Conservation (phyloP, 2,888 invertebrate genomes). For the Orchesella flavescens region DNA sequence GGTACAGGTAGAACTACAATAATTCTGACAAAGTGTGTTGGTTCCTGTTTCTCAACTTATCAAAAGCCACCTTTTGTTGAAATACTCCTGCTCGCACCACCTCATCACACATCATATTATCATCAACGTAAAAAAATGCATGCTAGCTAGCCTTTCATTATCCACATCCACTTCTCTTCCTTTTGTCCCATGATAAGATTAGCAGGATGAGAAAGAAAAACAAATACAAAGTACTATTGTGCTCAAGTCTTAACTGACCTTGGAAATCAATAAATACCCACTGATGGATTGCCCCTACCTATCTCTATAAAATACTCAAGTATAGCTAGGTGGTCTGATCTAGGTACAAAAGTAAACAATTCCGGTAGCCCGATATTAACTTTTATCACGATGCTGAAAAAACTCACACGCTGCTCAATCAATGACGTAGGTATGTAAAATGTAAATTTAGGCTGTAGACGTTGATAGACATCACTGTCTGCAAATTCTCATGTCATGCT, state of each 20-base stretch:
- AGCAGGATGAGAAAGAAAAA: not conserved
- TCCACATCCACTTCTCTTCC: slow-evolving; percentile 5
- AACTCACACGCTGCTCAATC: not conserved
- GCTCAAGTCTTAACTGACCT: slow-evolving; percentile 27
- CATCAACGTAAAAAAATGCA: not conserved
- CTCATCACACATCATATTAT: not conserved
- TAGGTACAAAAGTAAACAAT: not conserved
- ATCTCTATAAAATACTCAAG: not conserved
- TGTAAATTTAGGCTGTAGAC: not conserved
- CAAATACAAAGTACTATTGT: slow-evolving; percentile 1
- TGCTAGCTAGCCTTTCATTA: not conserved
- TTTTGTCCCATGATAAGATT: not conserved
- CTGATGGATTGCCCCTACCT: no score
- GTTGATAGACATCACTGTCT: not conserved
- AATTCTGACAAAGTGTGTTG: no score
- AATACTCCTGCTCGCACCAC: no score
- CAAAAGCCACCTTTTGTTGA: no score
- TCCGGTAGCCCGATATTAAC: slow-evolving; percentile 43
- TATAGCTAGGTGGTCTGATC: not conserved
- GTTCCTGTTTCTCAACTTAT: no score
- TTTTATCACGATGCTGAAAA: slow-evolving; percentile 24
- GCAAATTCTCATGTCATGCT: not conserved
- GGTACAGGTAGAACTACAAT: no score
- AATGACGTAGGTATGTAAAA: not conserved
- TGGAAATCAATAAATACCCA: slow-evolving; percentile 26